Base-by-base conservation (phyloP, 2,888 invertebrate species). In the Augochlorella aurata region DNA sequence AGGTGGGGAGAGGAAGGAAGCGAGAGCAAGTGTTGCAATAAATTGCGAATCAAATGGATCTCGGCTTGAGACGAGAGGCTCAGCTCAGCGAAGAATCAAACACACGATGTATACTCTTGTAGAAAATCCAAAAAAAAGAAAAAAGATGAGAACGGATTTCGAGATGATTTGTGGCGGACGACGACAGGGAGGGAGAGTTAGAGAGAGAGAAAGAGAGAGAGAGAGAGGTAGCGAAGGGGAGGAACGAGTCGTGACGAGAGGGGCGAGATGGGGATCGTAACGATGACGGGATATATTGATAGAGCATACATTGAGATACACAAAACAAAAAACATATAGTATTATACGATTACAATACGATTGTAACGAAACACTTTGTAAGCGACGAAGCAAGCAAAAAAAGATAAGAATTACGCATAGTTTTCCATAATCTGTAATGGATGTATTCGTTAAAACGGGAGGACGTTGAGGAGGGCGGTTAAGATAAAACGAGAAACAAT, bases 41-140 rank as follows among this genome's bases (percentile, higher is more conserved):
- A 91, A 87, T 89, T 86, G 90, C 88, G 88, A 93, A 93, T 92
- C 92, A 92, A 93, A 93, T 84, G 90, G 89, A 91, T 91, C 90
- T 92, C 90, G 90, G 87, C 88, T 89, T 84, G 88, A 88, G 81
- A 87, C 87, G 89, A 89, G 85, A 90, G 86, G 89, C 89, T 90
- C 90, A 90, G 90, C 88, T 90, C 87, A 90, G 90, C 90, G 89
- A 90, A 90, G 90, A 93, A 92, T 92, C 93, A 92, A 92, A 93
- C 90, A 91, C 79, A 66, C 74, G 74, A 74, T 81, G 74, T 81
- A 81, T 81, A 81, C 81, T 81, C 81, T 81, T 81, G 66, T 74
- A 74, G 65, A 52, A 71, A 72, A 80, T 50, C 52, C 45, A 21
- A 73, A 81, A 45, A 54, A 14, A 63, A 73, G 38, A 65, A 44